Conservation (phyloP, 2,113 vertebrate genomes). For the Dromaius novaehollandiae region DNA sequence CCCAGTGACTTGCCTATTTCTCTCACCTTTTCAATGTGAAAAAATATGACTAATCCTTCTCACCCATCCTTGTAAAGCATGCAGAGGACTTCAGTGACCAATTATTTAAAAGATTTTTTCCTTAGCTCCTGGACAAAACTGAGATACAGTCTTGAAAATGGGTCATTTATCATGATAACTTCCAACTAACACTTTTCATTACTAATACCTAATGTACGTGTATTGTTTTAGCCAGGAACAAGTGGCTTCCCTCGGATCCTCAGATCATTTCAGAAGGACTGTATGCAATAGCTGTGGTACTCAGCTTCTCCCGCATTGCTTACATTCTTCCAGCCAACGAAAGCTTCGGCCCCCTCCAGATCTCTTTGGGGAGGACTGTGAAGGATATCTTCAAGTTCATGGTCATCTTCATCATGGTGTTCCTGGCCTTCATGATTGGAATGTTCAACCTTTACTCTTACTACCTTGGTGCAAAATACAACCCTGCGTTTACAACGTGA, state of each 20-base stretch:
- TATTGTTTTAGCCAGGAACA: slow-evolving; percentile 90
- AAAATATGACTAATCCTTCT: neutral
- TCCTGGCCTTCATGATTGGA: slow-evolving; percentile 98
- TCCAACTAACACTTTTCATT: neutral
- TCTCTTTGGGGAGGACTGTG: slow-evolving; percentile 95
- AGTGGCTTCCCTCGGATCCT: slow-evolving; percentile 96
- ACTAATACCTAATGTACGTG: slow-evolving; percentile 45
- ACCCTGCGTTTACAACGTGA: slow-evolving; percentile 98
- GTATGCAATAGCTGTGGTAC: slow-evolving; percentile 94
- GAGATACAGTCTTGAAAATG: neutral
- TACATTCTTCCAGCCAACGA: slow-evolving; percentile 99
- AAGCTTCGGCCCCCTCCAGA: slow-evolving; percentile 97
- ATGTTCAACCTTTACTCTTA: slow-evolving; percentile 99
- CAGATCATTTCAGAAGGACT: slow-evolving; percentile 98
- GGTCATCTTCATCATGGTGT: slow-evolving; percentile 99
- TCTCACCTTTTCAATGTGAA: neutral
- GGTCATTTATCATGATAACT: neutral
- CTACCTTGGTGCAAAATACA: slow-evolving; percentile 98
- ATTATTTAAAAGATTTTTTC: neutral
- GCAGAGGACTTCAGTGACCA: neutral
- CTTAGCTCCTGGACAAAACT: neutral
- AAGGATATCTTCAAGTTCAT: slow-evolving; percentile 99
- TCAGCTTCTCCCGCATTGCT: slow-evolving; percentile 97
- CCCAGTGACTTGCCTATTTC: neutral
- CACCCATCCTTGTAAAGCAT: neutral